A percentile compares a stretch with the other conserved stretches of the same genome.
Evolutionary conservation across 1,140 invertebrate genomes (phyloP).

Genomic region (Chlorops oryzae): DNA sequence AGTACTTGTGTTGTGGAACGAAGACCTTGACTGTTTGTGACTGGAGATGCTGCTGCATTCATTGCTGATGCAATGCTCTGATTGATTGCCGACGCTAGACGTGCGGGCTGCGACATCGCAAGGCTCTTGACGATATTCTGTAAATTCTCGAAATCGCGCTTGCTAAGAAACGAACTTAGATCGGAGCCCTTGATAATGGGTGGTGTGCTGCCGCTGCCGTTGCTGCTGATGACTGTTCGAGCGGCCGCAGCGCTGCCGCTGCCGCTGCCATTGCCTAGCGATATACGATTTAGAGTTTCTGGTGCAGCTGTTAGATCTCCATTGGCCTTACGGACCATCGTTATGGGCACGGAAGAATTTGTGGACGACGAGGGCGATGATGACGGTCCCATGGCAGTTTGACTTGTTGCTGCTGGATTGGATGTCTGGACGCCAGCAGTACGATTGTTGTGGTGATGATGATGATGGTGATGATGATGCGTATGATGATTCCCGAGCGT

Average conservation of each 20-base stretch:
- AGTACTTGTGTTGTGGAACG: too few species aligned
- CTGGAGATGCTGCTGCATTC: slow-evolving; percentile 1
- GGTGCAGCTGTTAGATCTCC: too few species aligned
- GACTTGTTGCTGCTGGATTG: neutral
- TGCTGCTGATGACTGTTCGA: neutral
- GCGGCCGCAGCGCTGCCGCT: neutral
- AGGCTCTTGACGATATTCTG: slow-evolving; percentile 50
- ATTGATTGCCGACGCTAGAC: neutral
- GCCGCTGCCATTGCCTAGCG: neutral
- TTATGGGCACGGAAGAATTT: too few species aligned
- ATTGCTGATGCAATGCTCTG: neutral
- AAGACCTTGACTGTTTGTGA: slow-evolving; percentile 3
- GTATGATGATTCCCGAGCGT: neutral
- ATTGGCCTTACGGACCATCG: too few species aligned
- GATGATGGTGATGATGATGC: slow-evolving; percentile 9
- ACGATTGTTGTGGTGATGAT: neutral
- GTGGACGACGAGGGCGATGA: too few species aligned
- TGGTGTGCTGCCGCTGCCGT: slow-evolving; percentile 28
- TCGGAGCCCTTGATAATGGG: slow-evolving; percentile 25
- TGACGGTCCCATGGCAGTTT: too few species aligned
- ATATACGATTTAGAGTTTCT: too few species aligned
- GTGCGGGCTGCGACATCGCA: slow-evolving; percentile 21
- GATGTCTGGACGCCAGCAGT: neutral
- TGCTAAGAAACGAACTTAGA: slow-evolving; percentile 48
- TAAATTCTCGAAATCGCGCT: slow-evolving; percentile 53